Percentiles rank a stretch among this genome's conserved stretches.
phyloP scores from a whole-genome alignment of 2,113 vertebrate species.

The Psittacara wagleri region DNA sequence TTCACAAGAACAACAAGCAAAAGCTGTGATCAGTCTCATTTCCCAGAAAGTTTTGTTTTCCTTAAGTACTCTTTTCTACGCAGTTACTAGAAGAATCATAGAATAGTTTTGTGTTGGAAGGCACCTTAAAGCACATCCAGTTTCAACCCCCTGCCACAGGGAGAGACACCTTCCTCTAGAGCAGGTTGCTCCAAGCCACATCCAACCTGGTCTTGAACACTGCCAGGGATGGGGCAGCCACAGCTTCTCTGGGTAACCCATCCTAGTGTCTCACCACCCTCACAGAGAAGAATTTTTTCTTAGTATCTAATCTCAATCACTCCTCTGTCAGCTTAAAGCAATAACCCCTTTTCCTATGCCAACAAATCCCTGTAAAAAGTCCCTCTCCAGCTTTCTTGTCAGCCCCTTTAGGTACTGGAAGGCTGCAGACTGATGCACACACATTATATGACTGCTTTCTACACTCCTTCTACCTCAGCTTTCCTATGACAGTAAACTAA shows the following conservation, averaged over 20 bases:
- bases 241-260: not conserved
- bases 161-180: too few relatives aligned
- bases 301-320: not conserved
- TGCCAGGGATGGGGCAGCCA: not conserved
- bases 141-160: too few relatives aligned
- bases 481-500: not conserved
- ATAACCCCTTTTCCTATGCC: not conserved
- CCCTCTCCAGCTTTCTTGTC: not conserved
- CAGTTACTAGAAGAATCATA: not conserved
- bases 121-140: rapidly evolving
- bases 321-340: not conserved
- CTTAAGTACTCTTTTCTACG: not conserved
- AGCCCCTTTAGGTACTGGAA: not conserved
- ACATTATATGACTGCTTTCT: not conserved
- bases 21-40: not conserved
- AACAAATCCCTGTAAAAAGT: not conserved
- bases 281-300: not conserved
- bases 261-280: not conserved
- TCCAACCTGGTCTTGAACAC: not conserved
- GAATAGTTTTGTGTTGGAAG: not conserved
- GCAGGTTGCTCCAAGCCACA: not conserved
- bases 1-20: not conserved
- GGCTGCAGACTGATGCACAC: too few relatives aligned
- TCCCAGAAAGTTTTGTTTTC: not conserved
- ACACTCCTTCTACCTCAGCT: not conserved